Percentiles rank a stretch among this genome's conserved stretches.
Conservation (phyloP, 2,113 vertebrate species). For the Stercorarius parasiticus region DNA sequence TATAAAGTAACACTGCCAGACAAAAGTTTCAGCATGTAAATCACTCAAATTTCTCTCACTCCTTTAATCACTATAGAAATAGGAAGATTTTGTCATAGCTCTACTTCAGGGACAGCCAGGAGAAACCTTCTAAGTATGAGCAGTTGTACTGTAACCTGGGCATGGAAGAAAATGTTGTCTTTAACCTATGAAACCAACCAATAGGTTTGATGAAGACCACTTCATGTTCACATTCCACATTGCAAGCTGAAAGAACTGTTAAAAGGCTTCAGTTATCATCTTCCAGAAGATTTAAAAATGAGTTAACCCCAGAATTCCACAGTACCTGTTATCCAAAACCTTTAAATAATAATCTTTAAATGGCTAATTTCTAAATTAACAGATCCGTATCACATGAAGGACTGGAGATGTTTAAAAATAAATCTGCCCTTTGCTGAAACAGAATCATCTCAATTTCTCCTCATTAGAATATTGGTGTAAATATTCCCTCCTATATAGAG, state of each 20-base stretch:
- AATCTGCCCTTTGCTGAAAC: not conserved
- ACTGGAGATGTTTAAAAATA: not conserved
- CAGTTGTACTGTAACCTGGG: not conserved
- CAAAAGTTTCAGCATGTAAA: not conserved
- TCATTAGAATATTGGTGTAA: not conserved
- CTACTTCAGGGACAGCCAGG: not conserved
- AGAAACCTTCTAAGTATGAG: not conserved
- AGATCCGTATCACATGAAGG: not conserved
- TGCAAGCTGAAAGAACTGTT: not conserved
- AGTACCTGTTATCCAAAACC: not conserved
- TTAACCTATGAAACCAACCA: not conserved
- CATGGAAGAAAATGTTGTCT: not conserved
- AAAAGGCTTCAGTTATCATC: not conserved
- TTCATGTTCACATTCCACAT: not conserved
- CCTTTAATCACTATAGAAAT: not conserved
- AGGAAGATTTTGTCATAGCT: not conserved
- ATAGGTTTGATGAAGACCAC: not conserved
- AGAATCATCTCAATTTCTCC: not conserved
- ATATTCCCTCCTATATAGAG: not conserved
- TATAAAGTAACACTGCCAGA: not conserved
- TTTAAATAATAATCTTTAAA: not conserved
- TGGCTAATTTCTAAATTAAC: not conserved
- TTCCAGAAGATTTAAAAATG: not conserved
- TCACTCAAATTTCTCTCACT: not conserved
- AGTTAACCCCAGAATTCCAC: not conserved